These are phyloP conservation scores for Drosophila sp. DNA, from an alignment of 1,140 invertebrate species.

Conservation along the genomic window DNA sequence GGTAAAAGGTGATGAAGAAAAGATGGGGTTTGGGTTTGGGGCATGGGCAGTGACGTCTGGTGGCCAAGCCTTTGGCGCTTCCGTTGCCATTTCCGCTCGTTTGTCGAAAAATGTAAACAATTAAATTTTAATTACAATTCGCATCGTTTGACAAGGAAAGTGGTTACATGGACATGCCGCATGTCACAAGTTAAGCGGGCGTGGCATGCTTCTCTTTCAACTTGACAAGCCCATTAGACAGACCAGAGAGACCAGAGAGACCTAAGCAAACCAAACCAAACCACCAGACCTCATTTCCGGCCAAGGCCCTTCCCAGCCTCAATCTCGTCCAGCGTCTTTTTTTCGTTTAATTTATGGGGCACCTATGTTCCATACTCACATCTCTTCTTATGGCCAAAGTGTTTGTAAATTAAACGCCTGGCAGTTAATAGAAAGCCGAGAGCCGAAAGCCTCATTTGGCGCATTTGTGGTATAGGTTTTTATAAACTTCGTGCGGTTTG, in stretches of 20 bases:
- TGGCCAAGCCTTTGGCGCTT: slow-evolving; percentile 49
- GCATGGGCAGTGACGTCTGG: slow-evolving; percentile 15
- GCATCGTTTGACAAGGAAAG: slow-evolving; percentile 61
- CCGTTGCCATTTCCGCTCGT: slow-evolving; percentile 63
- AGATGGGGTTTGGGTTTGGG: not conserved
- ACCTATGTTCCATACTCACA: no score
- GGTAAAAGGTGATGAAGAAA: not conserved
- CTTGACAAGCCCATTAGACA: slow-evolving; percentile 1
- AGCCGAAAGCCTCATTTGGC: slow-evolving; percentile 66
- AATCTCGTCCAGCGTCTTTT: slow-evolving; percentile 22
- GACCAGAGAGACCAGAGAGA: not conserved
- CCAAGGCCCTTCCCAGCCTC: slow-evolving; percentile 15
- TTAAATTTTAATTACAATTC: slow-evolving; percentile 80
- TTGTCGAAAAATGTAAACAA: slow-evolving; percentile 77
- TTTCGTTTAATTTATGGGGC: slow-evolving; percentile 62
- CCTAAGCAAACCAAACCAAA: not conserved
- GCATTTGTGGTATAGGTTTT: slow-evolving; percentile 52
- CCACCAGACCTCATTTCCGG: slow-evolving; percentile 64
- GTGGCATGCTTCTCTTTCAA: slow-evolving; percentile 6
- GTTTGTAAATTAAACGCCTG: slow-evolving; percentile 70
- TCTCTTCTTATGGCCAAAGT: slow-evolving; percentile 29
- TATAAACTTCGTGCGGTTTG: slow-evolving; percentile 64
- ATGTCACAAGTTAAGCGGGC: slow-evolving; percentile 21
- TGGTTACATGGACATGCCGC: slow-evolving; percentile 26
- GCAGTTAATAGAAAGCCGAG: slow-evolving; percentile 77